phyloP scores from a whole-genome alignment of 2,888 invertebrate genomes.

The Tolmerus cingulatus region DNA sequence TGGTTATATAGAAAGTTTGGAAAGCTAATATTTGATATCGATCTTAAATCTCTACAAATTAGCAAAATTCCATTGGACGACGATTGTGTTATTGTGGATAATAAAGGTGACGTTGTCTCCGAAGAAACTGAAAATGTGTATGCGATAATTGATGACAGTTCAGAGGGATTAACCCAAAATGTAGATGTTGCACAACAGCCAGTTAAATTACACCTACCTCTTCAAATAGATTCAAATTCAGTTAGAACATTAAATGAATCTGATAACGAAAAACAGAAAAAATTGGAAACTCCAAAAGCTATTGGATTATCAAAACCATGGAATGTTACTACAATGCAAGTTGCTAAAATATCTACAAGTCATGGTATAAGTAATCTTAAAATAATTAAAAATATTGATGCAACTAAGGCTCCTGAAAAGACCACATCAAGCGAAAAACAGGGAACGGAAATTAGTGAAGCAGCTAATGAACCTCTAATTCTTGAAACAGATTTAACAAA shows the following conservation, averaged over 20 bases:
- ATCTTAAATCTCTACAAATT: background rate
- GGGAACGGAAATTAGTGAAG: background rate
- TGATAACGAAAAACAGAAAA: background rate
- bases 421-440: background rate
- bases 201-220: background rate
- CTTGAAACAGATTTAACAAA: background rate
- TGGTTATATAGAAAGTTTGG: conserved; percentile 58
- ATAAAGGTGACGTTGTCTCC: background rate
- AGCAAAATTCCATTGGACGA: background rate
- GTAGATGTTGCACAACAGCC: background rate
- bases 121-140: background rate
- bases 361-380: background rate
- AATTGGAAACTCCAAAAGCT: background rate
- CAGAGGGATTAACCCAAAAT: background rate
- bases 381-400: background rate
- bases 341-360: background rate
- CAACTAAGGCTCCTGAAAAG: background rate
- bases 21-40: conserved; percentile 49
- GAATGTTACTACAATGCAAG: conserved; percentile 2
- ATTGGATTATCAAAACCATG: background rate
- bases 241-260: background rate
- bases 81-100: conserved; percentile 1
- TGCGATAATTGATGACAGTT: background rate
- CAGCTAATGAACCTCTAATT: background rate
- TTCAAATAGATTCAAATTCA: background rate